Conservation (phyloP, 2,113 vertebrate species). For the Heteronetta atricapilla region DNA sequence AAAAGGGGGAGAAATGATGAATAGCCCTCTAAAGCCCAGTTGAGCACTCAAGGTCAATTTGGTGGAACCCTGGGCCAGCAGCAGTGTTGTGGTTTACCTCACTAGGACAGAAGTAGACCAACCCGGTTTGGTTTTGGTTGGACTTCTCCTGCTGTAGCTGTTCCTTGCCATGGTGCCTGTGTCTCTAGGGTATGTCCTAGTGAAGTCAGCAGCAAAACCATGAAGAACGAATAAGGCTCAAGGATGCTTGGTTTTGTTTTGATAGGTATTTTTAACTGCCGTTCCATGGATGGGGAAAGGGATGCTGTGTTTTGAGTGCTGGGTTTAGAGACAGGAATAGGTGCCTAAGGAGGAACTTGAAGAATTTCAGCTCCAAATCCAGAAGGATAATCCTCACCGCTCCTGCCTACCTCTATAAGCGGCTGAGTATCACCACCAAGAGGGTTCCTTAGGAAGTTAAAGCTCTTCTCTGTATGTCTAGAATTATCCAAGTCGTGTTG, state of each 20-base stretch:
- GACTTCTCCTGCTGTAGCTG: not conserved
- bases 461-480: not conserved
- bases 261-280: not conserved
- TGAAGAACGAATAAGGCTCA: not conserved
- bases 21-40: not conserved
- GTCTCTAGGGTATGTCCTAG: not conserved
- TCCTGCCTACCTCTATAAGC: not conserved
- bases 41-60: not conserved
- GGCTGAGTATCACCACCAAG: conserved; percentile 35
- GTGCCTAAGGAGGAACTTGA: not conserved
- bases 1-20: not conserved
- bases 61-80: not conserved
- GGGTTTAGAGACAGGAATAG: not conserved
- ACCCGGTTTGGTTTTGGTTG: not conserved
- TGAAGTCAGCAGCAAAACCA: not conserved
- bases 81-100: not conserved
- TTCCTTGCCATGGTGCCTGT: not conserved
- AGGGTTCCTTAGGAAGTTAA: conserved; percentile 47
- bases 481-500: conserved; percentile 37
- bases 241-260: not conserved
- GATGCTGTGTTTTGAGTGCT: not conserved
- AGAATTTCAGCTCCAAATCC: conserved; percentile 40
- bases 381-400: conserved; percentile 33
- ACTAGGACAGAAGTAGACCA: not conserved
- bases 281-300: not conserved